Conservation (phyloP, 2,797 vertebrate species). For the Eospalax fontanierii region DNA sequence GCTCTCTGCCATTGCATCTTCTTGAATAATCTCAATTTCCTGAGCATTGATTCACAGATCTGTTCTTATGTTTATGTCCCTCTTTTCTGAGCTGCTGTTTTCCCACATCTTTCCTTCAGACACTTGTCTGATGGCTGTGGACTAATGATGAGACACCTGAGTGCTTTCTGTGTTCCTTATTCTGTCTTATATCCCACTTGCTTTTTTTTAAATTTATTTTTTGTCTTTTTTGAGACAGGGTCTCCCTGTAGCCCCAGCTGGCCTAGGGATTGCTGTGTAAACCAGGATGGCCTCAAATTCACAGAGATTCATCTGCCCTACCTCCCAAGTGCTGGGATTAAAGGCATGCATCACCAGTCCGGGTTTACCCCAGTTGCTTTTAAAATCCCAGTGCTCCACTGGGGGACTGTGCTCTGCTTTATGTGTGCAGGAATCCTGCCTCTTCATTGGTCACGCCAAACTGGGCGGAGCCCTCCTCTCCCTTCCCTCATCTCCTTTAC, state of each 20-base stretch:
- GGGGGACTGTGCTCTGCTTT: neutral
- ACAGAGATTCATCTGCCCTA: too few relatives aligned
- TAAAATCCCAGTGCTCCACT: neutral
- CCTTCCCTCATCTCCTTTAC: neutral
- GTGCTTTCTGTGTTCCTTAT: neutral
- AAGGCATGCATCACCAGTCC: too few relatives aligned
- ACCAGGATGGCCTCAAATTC: too few relatives aligned
- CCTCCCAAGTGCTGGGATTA: too few relatives aligned
- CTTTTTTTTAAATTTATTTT: too few relatives aligned
- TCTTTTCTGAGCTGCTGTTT: conserved; percentile 16
- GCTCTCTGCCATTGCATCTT: neutral
- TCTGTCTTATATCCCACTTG: neutral
- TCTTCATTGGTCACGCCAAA: neutral
- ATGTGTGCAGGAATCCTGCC: neutral
- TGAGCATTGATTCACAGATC: neutral
- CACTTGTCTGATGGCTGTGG: neutral
- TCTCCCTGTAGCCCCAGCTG: too few relatives aligned
- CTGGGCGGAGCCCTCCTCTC: neutral
- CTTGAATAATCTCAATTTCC: neutral
- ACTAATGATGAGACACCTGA: neutral
- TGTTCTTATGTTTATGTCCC: conserved; percentile 33
- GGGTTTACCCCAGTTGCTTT: neutral
- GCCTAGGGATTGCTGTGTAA: too few relatives aligned
- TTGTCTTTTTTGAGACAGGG: too few relatives aligned
- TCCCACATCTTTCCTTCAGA: neutral